A percentile compares a stretch with the other conserved stretches of the same genome.
Conservation (phyloP, 1,140 invertebrate species). For the Dendrolimus kikuchii region DNA sequence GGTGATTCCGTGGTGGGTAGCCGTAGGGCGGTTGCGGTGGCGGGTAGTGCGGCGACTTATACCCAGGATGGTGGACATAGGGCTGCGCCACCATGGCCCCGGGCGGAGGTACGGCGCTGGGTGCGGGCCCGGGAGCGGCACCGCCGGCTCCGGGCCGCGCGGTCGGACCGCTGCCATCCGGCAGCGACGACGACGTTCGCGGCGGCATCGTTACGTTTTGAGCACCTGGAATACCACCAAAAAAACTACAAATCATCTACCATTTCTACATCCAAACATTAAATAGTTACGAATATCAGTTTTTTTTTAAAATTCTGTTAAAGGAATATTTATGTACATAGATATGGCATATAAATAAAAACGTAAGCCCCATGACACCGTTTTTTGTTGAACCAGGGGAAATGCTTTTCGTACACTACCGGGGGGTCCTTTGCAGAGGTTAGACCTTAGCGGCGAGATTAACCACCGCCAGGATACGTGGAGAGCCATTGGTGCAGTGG, state of each 20-base stretch:
- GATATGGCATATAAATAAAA: no score
- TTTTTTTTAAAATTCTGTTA: no score
- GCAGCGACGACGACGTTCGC: slow-evolving; percentile 91
- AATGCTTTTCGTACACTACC: no score
- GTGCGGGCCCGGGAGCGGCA: slow-evolving; percentile 76
- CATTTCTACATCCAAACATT: neutral
- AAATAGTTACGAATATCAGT: no score
- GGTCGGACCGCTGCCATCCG: slow-evolving; percentile 83
- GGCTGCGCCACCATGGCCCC: slow-evolving; percentile 69
- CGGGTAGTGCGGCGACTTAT: slow-evolving; percentile 61
- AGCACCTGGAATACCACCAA: slow-evolving; percentile 77
- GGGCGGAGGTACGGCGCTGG: slow-evolving; percentile 38
- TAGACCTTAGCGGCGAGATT: no score
- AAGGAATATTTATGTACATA: no score
- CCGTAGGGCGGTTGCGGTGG: slow-evolving; percentile 49
- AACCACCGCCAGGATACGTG: no score
- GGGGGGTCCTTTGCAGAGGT: no score
- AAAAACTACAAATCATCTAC: neutral
- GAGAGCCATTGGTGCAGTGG: no score
- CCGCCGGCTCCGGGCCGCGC: slow-evolving; percentile 75
- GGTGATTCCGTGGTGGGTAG: slow-evolving; percentile 59
- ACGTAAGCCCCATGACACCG: no score
- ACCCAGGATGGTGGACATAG: slow-evolving; percentile 70
- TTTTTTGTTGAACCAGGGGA: no score
- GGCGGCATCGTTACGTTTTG: slow-evolving; percentile 94